Evolutionary conservation across 2,888 invertebrate species (phyloP).

Genomic region (Cenopis cana): DNA sequence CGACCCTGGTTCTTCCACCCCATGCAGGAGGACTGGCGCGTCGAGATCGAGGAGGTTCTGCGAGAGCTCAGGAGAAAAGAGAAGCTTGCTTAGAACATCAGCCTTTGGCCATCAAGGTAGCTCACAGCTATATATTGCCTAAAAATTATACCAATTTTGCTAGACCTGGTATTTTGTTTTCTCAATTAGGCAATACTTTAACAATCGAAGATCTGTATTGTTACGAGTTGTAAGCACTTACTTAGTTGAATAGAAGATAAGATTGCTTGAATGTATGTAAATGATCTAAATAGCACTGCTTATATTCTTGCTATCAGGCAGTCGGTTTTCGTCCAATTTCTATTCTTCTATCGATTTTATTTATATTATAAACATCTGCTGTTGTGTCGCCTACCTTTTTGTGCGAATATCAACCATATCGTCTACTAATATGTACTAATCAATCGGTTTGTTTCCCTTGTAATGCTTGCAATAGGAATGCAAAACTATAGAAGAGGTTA

Average conservation of each 20-base stretch:
- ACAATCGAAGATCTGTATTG: too few species aligned
- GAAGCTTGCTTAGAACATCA: slow-evolving; percentile 61
- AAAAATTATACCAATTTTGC: too few species aligned
- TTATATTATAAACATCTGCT: not conserved
- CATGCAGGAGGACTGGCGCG: slow-evolving; percentile 97
- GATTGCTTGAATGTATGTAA: too few species aligned
- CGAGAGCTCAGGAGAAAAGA: slow-evolving; percentile 96
- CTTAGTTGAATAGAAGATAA: too few species aligned
- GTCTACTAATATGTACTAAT: slow-evolving; percentile 34
- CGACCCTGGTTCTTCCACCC: slow-evolving; percentile 90
- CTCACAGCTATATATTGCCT: too few species aligned
- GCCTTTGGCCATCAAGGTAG: too few species aligned
- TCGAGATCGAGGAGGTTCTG: slow-evolving; percentile 97
- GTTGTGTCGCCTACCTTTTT: not conserved
- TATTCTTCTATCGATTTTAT: not conserved
- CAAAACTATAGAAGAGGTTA: slow-evolving; percentile 82
- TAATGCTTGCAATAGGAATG: slow-evolving; percentile 78
- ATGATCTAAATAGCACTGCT: not conserved
- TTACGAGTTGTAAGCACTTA: too few species aligned
- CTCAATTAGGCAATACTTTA: too few species aligned
- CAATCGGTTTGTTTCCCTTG: slow-evolving; percentile 57
- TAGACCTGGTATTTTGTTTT: too few species aligned
- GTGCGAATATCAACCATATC: slow-evolving; percentile 3
- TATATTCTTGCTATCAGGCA: not conserved
- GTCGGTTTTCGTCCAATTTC: not conserved